Base-by-base conservation (phyloP, 1,140 invertebrate genomes). In the Eumeta japonica region DNA sequence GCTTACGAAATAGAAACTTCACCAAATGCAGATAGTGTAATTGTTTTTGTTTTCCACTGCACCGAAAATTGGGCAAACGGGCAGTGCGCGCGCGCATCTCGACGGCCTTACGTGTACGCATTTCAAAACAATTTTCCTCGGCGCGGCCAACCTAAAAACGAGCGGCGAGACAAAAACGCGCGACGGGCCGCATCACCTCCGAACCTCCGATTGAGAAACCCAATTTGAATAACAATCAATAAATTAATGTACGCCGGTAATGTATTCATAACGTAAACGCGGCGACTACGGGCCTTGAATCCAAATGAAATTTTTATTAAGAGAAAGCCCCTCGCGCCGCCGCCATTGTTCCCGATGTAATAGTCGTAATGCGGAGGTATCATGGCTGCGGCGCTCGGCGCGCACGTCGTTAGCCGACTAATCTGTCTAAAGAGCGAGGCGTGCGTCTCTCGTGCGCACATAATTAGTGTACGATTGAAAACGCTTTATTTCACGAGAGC, bases 391-490 rank as follows among this genome's bases (percentile, higher is more conserved):
- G 52, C 50, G 41, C 48, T 36, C 52, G 55, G 48, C 54, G 67
- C 62, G 68, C 68, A 65, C 52, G 54, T 70, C 65, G 57, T 64
- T 67, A 55, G 55, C 62, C 53, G 46, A 73, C 66, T 74, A 74
- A 74, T 74, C 70, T 74, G 56, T 64, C 59, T 71, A 71, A 73
- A 70, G 68, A 59, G 58, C 58, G 49, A 50, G 45, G 55, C 57
- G 62, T 67, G 66, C 60, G 64, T 58, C 68, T 67, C 62, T 71
- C 68, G 63, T 74, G 66, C 71, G 56, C 50, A 60, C 62, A 74
- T 74, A 74, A 74, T 74, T 74, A 74, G 68, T 74, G 53, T 71
- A 62, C 66, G 68, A 74, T 74, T 74, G 66, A 70, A 74, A 70
- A 66, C 62, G 65, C 62, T 62, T 74, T 71, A 74, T 71, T 74